Evolutionary conservation across 2,888 invertebrate species (phyloP).

Genomic region (Dermolepida albohirtum): DNA sequence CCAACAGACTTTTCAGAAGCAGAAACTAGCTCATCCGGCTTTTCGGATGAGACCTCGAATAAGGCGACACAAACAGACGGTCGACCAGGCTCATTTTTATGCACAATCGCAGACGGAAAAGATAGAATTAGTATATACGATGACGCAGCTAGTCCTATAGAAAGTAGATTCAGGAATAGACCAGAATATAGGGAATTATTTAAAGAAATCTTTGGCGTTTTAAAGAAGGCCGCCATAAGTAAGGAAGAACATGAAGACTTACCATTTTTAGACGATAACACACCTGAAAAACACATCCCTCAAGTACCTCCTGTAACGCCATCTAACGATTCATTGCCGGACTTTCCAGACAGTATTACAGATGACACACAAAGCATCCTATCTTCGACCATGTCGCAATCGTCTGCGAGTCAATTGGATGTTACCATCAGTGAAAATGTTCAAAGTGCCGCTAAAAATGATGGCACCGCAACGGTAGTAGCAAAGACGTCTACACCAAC

Average conservation of each 20-base stretch:
- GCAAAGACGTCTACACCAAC: constrained; percentile 52
- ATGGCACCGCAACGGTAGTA: constrained; percentile 59
- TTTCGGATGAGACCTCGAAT: constrained; percentile 86
- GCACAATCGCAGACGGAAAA: constrained; percentile 87
- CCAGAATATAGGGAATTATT: constrained; percentile 86
- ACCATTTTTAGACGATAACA: constrained; percentile 76
- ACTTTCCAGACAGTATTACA: constrained; percentile 68
- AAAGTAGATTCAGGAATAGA: constrained; percentile 83
- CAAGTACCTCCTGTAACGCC: constrained; percentile 79
- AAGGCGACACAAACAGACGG: constrained; percentile 86
- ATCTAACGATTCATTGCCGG: constrained; percentile 73
- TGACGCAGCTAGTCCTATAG: constrained; percentile 81
- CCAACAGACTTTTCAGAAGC: constrained; percentile 88
- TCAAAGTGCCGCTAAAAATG: constrained; percentile 65
- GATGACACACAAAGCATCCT: constrained; percentile 82
- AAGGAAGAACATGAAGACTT: constrained; percentile 84
- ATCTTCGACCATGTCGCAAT: constrained; percentile 81
- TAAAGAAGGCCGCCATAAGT: constrained; percentile 86
- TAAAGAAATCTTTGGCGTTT: constrained; percentile 84
- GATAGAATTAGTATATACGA: constrained; percentile 89
- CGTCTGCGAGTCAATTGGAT: constrained; percentile 77
- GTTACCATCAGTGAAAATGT: constrained; percentile 71
- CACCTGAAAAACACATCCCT: constrained; percentile 61
- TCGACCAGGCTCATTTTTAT: constrained; percentile 83
- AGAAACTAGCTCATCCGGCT: constrained; percentile 83